phyloP scores from a whole-genome alignment of 2,888 invertebrate genomes.

The Desoria tigrina region DNA sequence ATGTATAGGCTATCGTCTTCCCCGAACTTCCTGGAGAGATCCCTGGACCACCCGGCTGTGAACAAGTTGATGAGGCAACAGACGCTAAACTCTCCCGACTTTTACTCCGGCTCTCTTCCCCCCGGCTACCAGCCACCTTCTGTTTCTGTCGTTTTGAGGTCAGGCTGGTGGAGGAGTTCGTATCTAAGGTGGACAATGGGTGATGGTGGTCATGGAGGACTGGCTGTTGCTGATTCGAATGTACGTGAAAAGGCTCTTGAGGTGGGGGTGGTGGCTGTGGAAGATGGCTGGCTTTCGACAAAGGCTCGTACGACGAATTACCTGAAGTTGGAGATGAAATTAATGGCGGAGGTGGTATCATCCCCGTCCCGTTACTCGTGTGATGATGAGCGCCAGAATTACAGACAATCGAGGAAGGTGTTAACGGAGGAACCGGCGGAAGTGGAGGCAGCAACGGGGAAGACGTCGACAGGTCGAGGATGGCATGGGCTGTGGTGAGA shows the following conservation, averaged over 20 bases:
- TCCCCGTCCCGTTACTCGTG: background rate
- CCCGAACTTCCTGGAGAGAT: slow-evolving; percentile 51
- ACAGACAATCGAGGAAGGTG: background rate
- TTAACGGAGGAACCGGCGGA: slow-evolving; percentile 18
- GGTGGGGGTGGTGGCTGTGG: slow-evolving; percentile 12
- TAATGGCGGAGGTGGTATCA: background rate
- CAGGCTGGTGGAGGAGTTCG: slow-evolving; percentile 22
- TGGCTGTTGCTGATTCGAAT: no score
- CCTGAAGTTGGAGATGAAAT: no score
- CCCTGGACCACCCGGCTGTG: background rate
- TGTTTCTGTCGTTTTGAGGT: background rate
- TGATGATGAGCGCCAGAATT: background rate
- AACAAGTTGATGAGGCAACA: background rate
- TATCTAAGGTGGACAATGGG: slow-evolving; percentile 47
- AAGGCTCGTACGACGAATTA: slow-evolving; percentile 14
- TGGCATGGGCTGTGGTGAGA: slow-evolving; percentile 82
- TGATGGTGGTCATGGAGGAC: no score
- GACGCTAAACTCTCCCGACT: slow-evolving; percentile 18
- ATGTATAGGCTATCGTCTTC: slow-evolving; percentile 83
- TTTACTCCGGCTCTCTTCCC: slow-evolving; percentile 9
- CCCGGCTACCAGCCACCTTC: background rate
- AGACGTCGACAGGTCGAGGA: slow-evolving; percentile 83
- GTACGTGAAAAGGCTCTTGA: background rate
- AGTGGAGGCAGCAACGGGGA: slow-evolving; percentile 59
- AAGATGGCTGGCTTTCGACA: slow-evolving; percentile 23